A percentile compares a stretch with the other conserved stretches of the same genome.
Evolutionary conservation across 1,140 invertebrate species (phyloP).

Genomic region (Potamilus streckersoni): DNA sequence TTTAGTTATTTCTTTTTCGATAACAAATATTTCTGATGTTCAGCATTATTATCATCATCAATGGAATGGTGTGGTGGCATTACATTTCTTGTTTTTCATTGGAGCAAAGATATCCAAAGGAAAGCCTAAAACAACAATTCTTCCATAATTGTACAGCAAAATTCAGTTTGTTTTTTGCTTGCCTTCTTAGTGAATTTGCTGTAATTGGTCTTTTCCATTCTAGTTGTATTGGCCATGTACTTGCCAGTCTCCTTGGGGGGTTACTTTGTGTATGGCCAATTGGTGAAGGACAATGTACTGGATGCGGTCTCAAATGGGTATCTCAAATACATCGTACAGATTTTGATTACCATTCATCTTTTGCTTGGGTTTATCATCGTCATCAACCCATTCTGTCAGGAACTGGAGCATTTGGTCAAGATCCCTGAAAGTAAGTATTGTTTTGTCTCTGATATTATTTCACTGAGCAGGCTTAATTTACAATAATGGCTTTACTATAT

Average conservation of each 20-base stretch:
- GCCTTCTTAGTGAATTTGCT: no score
- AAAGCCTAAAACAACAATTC: no score
- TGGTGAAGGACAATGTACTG: slow-evolving; percentile 56
- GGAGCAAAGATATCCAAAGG: no score
- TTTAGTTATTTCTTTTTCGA: no score
- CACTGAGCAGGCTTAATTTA: background rate
- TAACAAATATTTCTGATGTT: no score
- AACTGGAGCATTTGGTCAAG: slow-evolving; percentile 77
- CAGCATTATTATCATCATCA: no score
- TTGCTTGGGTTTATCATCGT: slow-evolving; percentile 67
- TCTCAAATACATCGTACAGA: slow-evolving; percentile 44
- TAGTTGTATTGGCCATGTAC: slow-evolving; percentile 63
- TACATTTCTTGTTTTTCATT: no score
- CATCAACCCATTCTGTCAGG: slow-evolving; percentile 70
- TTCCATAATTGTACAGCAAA: no score
- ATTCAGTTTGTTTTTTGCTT: no score
- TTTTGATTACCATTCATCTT: slow-evolving; percentile 67
- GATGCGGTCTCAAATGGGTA: slow-evolving; percentile 38
- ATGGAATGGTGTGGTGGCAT: no score
- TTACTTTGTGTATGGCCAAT: slow-evolving; percentile 52
- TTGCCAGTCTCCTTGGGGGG: slow-evolving; percentile 53
- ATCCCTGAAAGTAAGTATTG: slow-evolving; percentile 74
- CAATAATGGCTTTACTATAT: background rate
- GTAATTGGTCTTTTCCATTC: slow-evolving; percentile 18
- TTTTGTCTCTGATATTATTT: background rate